Conservation (phyloP, 2,797 vertebrate species). For the Vireo griseus region DNA sequence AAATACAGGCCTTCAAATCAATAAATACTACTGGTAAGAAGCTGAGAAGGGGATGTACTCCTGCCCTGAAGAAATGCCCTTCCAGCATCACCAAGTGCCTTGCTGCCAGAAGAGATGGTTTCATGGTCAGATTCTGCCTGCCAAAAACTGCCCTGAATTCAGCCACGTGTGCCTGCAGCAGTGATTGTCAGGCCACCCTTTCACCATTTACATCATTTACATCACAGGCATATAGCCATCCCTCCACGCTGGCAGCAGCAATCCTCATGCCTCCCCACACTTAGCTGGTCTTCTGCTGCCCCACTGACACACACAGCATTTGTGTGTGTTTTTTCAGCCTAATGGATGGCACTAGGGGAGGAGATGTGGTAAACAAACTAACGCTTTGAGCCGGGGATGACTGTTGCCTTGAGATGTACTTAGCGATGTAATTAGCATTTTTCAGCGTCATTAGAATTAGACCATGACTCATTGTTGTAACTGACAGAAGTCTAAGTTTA, state of each 20-base stretch:
- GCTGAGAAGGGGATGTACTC: not conserved
- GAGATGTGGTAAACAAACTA: conserved; percentile 8
- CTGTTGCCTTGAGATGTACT: not conserved
- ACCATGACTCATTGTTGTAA: not conserved
- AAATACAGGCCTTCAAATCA: not conserved
- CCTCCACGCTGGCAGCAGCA: not conserved
- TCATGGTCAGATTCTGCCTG: not conserved
- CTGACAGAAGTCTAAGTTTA: not conserved
- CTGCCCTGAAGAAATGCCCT: not conserved
- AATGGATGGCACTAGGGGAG: not conserved
- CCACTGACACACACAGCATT: not conserved
- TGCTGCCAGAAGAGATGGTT: not conserved
- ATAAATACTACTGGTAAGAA: not conserved
- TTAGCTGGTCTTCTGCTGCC: too few species aligned
- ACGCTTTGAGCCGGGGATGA: not conserved
- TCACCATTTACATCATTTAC: not conserved
- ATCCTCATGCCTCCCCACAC: not conserved
- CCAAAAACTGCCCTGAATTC: not conserved
- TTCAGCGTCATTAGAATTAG: not conserved
- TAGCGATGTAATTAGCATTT: not conserved
- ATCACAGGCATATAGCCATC: not conserved
- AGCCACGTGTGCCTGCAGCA: rapidly evolving
- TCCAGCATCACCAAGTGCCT: not conserved
- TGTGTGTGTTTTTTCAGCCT: not conserved
- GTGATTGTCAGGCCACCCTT: rapidly evolving